Conservation (phyloP, 2,113 vertebrate species). For the Megaceryle maxima region DNA sequence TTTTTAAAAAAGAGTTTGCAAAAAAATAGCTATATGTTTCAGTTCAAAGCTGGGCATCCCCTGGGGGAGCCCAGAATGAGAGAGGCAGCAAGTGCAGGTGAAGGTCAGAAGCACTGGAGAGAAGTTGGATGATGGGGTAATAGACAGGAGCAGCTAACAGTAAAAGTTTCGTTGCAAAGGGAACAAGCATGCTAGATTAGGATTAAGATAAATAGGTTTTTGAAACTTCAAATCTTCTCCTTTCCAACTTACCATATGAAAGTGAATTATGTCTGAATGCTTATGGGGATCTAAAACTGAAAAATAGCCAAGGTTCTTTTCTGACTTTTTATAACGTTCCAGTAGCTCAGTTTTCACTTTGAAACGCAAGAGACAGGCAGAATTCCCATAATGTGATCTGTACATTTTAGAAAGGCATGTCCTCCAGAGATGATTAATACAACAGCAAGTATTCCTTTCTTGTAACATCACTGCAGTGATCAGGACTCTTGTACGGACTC, state of each 20-base stretch:
- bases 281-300: conserved; percentile 24
- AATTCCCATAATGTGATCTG: not conserved
- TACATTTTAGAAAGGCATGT: not conserved
- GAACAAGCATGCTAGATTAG: conserved; percentile 24
- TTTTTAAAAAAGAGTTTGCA: not conserved
- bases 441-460: not conserved
- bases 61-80: not conserved
- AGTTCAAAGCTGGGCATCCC: not conserved
- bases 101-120: conserved; percentile 13
- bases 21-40: not conserved
- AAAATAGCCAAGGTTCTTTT: conserved; percentile 6
- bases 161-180: not conserved
- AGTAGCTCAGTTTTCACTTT: conserved; percentile 15
- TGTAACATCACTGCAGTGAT: not conserved
- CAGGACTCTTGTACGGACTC: not conserved
- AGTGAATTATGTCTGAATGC: conserved; percentile 33
- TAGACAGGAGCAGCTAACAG: conserved; percentile 31
- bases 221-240: conserved; percentile 44
- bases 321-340: not conserved
- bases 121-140: not conserved
- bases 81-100: not conserved
- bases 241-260: conserved; percentile 48
- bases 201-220: conserved; percentile 44
- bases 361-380: not conserved
- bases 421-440: not conserved